phyloP scores from a whole-genome alignment of 2,113 vertebrate genomes.

The Erythrocercus mccallii region DNA sequence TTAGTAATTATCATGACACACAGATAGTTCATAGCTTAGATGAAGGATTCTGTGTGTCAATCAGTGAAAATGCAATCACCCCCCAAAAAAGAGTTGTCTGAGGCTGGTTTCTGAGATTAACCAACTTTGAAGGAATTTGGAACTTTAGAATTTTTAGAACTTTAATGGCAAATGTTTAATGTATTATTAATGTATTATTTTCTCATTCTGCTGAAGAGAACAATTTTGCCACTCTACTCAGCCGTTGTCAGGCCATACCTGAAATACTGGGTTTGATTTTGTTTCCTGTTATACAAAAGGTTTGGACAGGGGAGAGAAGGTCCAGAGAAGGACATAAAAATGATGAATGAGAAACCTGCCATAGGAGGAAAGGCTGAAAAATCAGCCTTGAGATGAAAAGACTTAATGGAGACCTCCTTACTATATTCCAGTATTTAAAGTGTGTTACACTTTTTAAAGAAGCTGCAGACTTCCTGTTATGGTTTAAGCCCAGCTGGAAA shows the following conservation, averaged over 20 bases:
- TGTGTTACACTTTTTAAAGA: neutral
- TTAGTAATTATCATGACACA: constrained; percentile 52
- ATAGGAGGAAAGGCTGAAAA: neutral
- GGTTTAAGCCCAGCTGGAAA: neutral
- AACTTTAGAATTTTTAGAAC: neutral
- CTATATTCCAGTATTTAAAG: neutral
- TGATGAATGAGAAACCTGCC: neutral
- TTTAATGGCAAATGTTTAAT: constrained; percentile 24
- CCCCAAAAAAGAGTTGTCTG: constrained; percentile 37
- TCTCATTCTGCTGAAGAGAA: neutral
- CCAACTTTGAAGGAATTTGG: constrained; percentile 22
- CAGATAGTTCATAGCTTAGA: constrained; percentile 49
- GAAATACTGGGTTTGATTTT: neutral
- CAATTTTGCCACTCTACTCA: neutral
- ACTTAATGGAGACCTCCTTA: neutral
- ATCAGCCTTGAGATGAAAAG: neutral
- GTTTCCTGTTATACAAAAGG: neutral
- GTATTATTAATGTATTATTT: neutral
- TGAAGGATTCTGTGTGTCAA: constrained; percentile 59
- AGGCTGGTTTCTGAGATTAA: constrained; percentile 47
- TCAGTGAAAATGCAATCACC: constrained; percentile 47
- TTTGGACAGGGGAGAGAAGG: neutral
- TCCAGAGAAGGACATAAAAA: neutral
- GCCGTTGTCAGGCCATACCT: fast-evolving
- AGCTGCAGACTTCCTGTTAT: neutral